Evolutionary conservation across 2,888 invertebrate genomes (phyloP).

Genomic region (Drosophila nigritarsus): DNA sequence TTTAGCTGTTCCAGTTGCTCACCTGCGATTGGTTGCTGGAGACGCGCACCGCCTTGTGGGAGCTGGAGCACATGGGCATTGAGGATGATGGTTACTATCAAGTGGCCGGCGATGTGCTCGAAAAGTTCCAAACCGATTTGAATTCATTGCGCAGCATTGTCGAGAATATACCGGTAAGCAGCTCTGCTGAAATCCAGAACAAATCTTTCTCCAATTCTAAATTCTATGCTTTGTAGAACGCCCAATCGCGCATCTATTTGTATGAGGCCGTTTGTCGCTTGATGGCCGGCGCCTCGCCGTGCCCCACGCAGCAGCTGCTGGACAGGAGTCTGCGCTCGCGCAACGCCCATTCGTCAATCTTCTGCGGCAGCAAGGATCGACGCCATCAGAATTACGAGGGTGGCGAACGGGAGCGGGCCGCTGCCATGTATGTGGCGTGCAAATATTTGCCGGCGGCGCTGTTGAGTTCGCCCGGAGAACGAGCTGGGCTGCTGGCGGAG

Average conservation of each 20-base stretch:
- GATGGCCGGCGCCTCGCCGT: constrained; percentile 98
- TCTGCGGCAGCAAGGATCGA: constrained; percentile 92
- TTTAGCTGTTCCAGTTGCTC: constrained; percentile 93
- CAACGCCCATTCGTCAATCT: constrained; percentile 91
- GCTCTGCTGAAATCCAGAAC: not conserved
- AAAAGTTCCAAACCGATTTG: constrained; percentile 94
- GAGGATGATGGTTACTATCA: constrained; percentile 85
- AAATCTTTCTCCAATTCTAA: not conserved
- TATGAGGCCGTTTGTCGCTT: constrained; percentile 96
- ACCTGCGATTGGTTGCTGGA: constrained; percentile 98
- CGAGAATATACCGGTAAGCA: constrained; percentile 91
- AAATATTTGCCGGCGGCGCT: constrained; percentile 93
- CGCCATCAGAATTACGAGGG: constrained; percentile 87
- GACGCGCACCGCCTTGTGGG: constrained; percentile 96
- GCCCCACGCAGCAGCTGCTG: constrained; percentile 94
- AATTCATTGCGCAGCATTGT: constrained; percentile 93
- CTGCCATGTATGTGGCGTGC: constrained; percentile 96
- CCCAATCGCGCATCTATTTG: constrained; percentile 93
- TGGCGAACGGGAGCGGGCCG: constrained; percentile 94
- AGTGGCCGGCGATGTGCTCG: constrained; percentile 89
- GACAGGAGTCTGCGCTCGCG: constrained; percentile 94
- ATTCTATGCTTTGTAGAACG: constrained; percentile 84
- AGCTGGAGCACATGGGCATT: constrained; percentile 86
- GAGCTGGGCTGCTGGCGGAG: constrained; percentile 96
- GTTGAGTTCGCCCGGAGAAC: constrained; percentile 94